phyloP scores from a whole-genome alignment of 2,888 invertebrate genomes.

The Eubasilissa splendida region DNA sequence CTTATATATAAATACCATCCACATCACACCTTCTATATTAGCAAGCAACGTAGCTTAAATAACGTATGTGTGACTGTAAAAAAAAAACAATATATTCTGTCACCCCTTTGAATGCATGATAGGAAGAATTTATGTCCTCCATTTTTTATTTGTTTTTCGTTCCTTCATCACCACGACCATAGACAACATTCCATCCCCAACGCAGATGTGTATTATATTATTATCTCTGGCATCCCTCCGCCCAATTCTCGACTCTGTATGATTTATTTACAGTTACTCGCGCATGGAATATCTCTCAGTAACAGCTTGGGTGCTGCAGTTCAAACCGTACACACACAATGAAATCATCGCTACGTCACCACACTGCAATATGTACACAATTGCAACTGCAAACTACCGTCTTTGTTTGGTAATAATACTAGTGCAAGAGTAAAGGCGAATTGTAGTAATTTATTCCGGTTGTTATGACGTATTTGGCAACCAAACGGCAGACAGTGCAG shows the following conservation, averaged over 20 bases:
- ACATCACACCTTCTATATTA: too few species aligned
- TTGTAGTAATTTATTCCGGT: neutral
- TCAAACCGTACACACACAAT: neutral
- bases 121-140: slow-evolving; percentile 16
- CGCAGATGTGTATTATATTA: neutral
- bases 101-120: slow-evolving; percentile 25
- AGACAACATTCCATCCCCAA: slow-evolving; percentile 10
- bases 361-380: neutral
- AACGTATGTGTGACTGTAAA: neutral
- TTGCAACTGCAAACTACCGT: neutral
- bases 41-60: too few species aligned
- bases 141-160: slow-evolving; percentile 10
- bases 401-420: neutral
- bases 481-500: too few species aligned
- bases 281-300: neutral
- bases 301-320: slow-evolving; percentile 4
- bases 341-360: slow-evolving; percentile 1
- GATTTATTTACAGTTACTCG: too few species aligned
- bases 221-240: neutral
- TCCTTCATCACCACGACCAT: neutral
- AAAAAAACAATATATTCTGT: slow-evolving; percentile 22
- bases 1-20: too few species aligned
- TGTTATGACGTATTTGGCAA: neutral
- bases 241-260: too few species aligned
- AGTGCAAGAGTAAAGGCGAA: neutral